Evolutionary conservation across 1,140 invertebrate species (phyloP), one percentile per base, ranked within the genome.

Genomic region (Drosophila bifasciata): DNA sequence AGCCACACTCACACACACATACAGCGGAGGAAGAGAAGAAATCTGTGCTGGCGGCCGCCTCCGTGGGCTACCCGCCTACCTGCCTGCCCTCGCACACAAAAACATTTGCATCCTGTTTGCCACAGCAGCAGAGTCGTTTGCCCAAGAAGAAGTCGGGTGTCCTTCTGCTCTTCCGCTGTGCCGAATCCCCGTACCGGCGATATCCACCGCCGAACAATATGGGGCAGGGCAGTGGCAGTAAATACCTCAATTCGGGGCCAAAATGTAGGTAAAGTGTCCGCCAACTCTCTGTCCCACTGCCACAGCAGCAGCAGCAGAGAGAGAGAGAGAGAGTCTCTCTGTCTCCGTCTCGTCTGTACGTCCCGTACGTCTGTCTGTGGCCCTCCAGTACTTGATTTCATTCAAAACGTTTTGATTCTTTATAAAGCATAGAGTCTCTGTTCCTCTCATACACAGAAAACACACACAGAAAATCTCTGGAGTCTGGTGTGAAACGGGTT

Each of bases 81-180:
- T 83, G 79, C 79, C 79, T 83, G 79, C 39, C 21, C 17, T 52
- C 21, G 36, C 15, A 15, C 40, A 45, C 44, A 53, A 11, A 44
- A 60, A 70, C 32, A 73, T 79, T 72, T 80, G 77, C 80, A 85
- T 85, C 80, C 80, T 85, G 80, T 84, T 86, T 68, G 70, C 52
- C 36, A 21, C 48, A n/a, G n/a, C n/a, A n/a, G n/a, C n/a, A 45
- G 17, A 51, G 9, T 41, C 45, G 50, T 59, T 59, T 59, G 45
- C 39, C 48, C 63, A 72, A 79, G 72, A 76, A 13, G 32, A 36
- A 36, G 11, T 36, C 32, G 57, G 79, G 56, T 74, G 80, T 84
- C 80, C 80, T 84, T 84, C 80, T 80, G 59, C 59, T 80, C 80
- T 84, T 84, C 80, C 80, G 80, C 81, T 84, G 71, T 45, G 75